Conservation (phyloP, 2,797 vertebrate genomes). For the Calcarius lapponicus region DNA sequence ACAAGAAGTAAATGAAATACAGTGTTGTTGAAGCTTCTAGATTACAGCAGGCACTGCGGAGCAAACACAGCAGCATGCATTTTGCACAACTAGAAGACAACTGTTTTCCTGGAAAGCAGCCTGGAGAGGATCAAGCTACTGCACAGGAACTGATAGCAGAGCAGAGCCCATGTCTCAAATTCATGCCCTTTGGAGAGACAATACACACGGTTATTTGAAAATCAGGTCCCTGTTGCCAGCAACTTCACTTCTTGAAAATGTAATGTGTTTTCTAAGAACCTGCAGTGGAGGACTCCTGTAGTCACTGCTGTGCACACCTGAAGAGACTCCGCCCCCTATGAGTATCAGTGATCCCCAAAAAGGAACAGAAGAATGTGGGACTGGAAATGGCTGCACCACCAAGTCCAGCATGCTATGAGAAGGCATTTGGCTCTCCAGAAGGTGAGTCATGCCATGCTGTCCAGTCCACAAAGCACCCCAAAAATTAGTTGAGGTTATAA, state of each 20-base stretch:
- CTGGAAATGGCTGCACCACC: background rate
- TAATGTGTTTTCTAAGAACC: background rate
- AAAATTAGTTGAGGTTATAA: background rate
- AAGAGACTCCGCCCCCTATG: background rate
- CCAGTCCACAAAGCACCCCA: background rate
- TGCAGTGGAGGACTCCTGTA: background rate
- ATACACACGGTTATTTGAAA: background rate
- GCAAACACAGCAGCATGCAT: accelerated
- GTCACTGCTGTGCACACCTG: background rate
- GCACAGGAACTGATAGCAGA: background rate
- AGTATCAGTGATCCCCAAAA: background rate
- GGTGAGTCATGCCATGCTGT: background rate
- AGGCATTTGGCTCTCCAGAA: background rate
- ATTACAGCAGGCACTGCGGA: background rate
- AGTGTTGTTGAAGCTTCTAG: background rate
- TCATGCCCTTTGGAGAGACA: background rate
- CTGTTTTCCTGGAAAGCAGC: background rate
- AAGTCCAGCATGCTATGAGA: background rate
- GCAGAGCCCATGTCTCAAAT: background rate
- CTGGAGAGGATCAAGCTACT: background rate
- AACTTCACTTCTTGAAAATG: background rate
- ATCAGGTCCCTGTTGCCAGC: background rate
- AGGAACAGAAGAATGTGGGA: accelerated
- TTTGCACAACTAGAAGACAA: background rate
- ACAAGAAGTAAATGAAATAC: background rate